phyloP scores from a whole-genome alignment of 2,797 vertebrate species.

The Lepilemur ruficaudatus region DNA sequence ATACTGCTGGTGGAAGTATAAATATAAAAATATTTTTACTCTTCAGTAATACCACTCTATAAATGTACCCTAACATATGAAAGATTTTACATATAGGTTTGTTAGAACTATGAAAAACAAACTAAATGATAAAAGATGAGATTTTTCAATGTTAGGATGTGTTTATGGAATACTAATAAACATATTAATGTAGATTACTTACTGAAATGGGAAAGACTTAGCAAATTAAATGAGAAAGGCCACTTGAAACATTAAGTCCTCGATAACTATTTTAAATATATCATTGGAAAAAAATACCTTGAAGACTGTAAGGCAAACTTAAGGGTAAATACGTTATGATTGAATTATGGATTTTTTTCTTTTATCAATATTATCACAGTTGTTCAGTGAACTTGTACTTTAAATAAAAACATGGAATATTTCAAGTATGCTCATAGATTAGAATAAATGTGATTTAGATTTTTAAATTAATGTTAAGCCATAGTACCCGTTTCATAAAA shows the following conservation, averaged over 20 bases:
- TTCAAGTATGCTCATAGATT: background rate
- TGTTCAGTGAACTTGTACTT: background rate
- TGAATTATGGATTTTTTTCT: background rate
- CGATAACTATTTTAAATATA: background rate
- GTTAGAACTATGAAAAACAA: background rate
- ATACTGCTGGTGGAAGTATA: background rate
- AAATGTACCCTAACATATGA: background rate
- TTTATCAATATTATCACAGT: background rate
- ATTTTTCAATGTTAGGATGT: background rate
- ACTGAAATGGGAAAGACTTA: background rate
- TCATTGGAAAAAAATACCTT: background rate
- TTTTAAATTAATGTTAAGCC: background rate
- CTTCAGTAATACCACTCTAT: background rate
- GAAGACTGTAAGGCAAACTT: background rate
- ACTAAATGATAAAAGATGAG: background rate
- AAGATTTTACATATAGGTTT: background rate
- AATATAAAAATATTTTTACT: background rate
- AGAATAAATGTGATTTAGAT: background rate
- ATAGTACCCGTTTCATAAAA: background rate
- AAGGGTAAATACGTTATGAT: background rate
- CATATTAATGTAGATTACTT: background rate
- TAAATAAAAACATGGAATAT: background rate
- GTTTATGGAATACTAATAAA: background rate
- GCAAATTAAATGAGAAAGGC: background rate
- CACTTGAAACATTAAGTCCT: background rate